Percentiles rank a stretch among this genome's conserved stretches.
These are phyloP conservation scores for Coenonympha glycerion DNA, from an alignment of 2,888 invertebrate species.

Conservation along the genomic window DNA sequence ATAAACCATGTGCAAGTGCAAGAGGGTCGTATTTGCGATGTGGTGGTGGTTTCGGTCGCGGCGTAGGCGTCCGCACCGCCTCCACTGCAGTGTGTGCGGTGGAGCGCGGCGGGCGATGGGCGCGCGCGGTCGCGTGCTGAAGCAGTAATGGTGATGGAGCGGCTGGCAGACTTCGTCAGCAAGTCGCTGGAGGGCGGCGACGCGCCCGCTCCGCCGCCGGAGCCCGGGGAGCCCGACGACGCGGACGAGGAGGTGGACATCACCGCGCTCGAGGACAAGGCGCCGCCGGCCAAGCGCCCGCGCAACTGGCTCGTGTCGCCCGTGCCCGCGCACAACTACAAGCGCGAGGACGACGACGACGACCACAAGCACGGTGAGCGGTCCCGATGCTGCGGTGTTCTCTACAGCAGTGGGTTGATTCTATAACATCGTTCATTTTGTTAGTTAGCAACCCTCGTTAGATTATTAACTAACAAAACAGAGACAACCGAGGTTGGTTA, in stretches of 20 bases:
- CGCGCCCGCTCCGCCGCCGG: constrained; percentile 66
- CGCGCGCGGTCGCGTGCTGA: constrained; percentile 58
- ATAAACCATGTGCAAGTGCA: constrained; percentile 24
- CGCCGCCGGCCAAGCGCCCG: constrained; percentile 57
- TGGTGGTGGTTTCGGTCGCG: constrained; percentile 26
- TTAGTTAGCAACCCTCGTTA: background rate
- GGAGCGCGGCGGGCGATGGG: constrained; percentile 60
- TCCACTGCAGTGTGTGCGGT: constrained; percentile 52
- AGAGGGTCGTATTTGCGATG: constrained; percentile 26
- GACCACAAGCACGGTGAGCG: constrained; percentile 63
- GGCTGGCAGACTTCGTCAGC: constrained; percentile 92
- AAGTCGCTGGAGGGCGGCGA: constrained; percentile 85
- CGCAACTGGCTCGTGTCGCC: constrained; percentile 71
- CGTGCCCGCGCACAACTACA: constrained; percentile 54
- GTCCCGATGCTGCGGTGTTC: background rate
- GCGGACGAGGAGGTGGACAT: constrained; percentile 67
- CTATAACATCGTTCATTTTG: background rate
- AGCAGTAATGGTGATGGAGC: constrained; percentile 84
- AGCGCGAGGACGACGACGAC: constrained; percentile 65
- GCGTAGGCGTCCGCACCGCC: constrained; percentile 56
- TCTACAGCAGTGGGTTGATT: background rate
- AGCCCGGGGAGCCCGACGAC: constrained; percentile 64
- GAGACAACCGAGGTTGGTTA: too few species aligned
- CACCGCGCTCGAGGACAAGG: constrained; percentile 64
- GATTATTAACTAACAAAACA: background rate